These are phyloP conservation scores for Lycodopsis pacificus DNA, from an alignment of 2,797 vertebrate species.

Conservation along the genomic window DNA sequence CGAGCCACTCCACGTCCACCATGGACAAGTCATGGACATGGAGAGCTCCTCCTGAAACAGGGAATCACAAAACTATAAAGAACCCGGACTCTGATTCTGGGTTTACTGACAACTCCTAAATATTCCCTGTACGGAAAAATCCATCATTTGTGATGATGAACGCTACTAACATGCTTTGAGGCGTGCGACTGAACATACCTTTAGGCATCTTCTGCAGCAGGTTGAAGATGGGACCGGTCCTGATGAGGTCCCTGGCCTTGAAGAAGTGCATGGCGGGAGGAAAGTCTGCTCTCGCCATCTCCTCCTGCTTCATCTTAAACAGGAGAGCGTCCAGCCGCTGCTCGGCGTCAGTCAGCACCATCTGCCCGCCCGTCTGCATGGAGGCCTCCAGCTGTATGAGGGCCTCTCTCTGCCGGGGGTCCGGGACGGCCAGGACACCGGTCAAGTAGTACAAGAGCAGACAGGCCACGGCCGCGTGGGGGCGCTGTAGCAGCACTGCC, in stretches of 20 bases:
- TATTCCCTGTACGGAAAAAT: background rate
- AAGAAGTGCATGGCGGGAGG: conserved; percentile 95
- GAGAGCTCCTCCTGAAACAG: conserved; percentile 86
- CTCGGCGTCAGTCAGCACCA: conserved; percentile 81
- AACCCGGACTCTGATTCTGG: background rate
- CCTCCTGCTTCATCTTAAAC: conserved; percentile 81
- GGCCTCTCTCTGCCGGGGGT: conserved; percentile 77
- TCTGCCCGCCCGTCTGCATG: conserved; percentile 79
- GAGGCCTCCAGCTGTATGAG: conserved; percentile 79
- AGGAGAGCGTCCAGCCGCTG: conserved; percentile 80
- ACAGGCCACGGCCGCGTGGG: conserved; percentile 35
- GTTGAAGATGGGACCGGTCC: conserved; percentile 73
- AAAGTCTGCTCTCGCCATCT: conserved; percentile 78
- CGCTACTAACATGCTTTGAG: background rate
- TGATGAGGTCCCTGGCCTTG: conserved; percentile 83
- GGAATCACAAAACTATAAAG: background rate
- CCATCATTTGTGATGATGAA: background rate
- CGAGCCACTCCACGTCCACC: conserved; percentile 87
- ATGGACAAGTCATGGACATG: conserved; percentile 90
- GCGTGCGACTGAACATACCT: conserved; percentile 54
- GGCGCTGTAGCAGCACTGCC: conserved; percentile 49
- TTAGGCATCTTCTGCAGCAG: conserved; percentile 86
- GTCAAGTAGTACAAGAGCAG: conserved; percentile 52
- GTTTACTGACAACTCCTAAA: background rate
- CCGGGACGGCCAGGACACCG: conserved; percentile 60